phyloP scores from a whole-genome alignment of 1,140 invertebrate genomes.

The Pachyrhynchus sulphureomaculatus region DNA sequence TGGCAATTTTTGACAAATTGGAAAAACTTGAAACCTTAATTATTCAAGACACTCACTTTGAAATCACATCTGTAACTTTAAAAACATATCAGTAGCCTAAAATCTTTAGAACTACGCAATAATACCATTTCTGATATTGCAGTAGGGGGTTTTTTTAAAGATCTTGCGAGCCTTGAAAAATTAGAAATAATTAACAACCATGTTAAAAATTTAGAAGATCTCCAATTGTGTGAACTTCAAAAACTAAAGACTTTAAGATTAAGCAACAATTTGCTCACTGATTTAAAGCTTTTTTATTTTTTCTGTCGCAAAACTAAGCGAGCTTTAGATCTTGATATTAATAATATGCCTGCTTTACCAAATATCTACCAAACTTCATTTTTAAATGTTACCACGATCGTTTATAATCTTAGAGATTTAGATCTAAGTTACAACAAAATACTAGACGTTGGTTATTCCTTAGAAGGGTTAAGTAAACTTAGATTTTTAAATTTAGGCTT shows the following conservation, averaged over 20 bases:
- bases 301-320: neutral
- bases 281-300: constrained; percentile 16
- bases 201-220: constrained; percentile 29
- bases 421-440: constrained; percentile 43
- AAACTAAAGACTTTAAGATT: constrained; percentile 35
- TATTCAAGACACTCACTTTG: constrained; percentile 31
- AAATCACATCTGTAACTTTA: constrained; percentile 29
- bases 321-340: constrained; percentile 9
- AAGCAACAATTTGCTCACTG: constrained; percentile 24
- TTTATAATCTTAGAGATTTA: constrained; percentile 25
- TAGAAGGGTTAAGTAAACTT: constrained; percentile 31
- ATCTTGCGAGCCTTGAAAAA: constrained; percentile 32
- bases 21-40: constrained; percentile 24
- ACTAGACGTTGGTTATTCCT: constrained; percentile 20
- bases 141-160: constrained; percentile 31
- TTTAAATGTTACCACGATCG: neutral
- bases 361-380: neutral
- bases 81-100: constrained; percentile 30
- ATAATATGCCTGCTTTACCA: neutral
- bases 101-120: constrained; percentile 36
- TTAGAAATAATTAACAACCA: constrained; percentile 40
- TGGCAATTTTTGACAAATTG: constrained; percentile 33
- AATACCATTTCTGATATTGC: constrained; percentile 30
- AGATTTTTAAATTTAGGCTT: constrained; percentile 26
- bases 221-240: constrained; percentile 36